Base-by-base conservation (phyloP, 2,888 invertebrate genomes). In the Mechanitis messenoides region DNA sequence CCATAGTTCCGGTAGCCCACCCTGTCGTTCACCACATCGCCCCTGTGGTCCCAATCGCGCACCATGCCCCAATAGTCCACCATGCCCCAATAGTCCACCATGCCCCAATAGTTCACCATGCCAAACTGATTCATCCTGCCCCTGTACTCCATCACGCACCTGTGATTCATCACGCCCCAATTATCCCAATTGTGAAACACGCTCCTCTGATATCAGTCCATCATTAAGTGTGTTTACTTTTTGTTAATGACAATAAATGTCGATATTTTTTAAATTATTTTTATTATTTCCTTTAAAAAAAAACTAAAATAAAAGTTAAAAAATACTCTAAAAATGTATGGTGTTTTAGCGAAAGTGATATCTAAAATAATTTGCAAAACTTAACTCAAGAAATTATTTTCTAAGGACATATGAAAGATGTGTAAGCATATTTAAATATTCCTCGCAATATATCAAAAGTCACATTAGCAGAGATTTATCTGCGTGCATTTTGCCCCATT, bases 181-280 rank as follows among this genome's bases (percentile, higher is more conserved):
- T 85, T 33, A 2, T 83, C 3, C 62, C 83, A 3, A 68, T 85
- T 0, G 82, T 84, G 2, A 73, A 78, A 38, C 81, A 82, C 57
- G 77, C 85, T 0, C 85, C 85, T 0, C 54, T 84, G 28, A 77
- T 85, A 1, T 73, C 84, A 0, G 84, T 88, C 71, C 86, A 88
- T 76, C 82, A 67, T 72, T 53, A 54, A 46, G 50, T 56, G 42
- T 60, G 28, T 46, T 38, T 45, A 33, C n/a, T 58, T 45, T 58
- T 50, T 57, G 31, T 35, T 57, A 47, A 42, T 42, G 5, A n/a
- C 33, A 62, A 58, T 62, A 62, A 61, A 61, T 61, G 50, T 42
- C 20, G 12, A n/a, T 35, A 35, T 57, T 61, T 33, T 50, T 58
- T 50, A 47, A 55, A 58, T n/a, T 50, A 20, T 6, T 45, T 20